phyloP scores from a whole-genome alignment of 2,888 invertebrate genomes.

The Abrostola triplasia region DNA sequence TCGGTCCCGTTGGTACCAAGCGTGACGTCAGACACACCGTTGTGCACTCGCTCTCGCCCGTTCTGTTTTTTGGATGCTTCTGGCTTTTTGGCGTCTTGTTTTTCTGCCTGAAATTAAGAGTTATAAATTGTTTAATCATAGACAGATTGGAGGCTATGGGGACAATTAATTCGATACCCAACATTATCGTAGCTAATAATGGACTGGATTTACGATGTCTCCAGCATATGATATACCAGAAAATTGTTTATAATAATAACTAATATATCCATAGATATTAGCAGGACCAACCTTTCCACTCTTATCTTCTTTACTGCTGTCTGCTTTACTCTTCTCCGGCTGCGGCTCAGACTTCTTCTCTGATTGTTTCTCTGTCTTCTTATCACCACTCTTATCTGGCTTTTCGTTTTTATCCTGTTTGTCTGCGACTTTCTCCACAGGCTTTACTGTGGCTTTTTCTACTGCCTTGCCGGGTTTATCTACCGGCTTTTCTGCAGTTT shows the following conservation, averaged over 20 bases:
- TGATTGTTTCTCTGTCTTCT: conserved; percentile 40
- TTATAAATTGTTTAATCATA: not conserved
- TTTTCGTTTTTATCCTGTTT: conserved; percentile 54
- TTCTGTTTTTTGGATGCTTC: conserved; percentile 67
- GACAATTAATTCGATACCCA: no score
- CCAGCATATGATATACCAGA: no score
- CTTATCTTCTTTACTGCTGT: conserved; percentile 44
- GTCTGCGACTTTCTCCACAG: conserved; percentile 55
- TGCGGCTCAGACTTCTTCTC: conserved; percentile 43
- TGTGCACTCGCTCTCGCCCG: conserved; percentile 63
- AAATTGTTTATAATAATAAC: no score
- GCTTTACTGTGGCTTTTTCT: conserved; percentile 57
- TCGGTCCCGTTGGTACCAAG: conserved; percentile 56
- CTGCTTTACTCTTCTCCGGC: conserved; percentile 39
- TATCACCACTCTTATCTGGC: conserved; percentile 45
- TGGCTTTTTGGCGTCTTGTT: conserved; percentile 56
- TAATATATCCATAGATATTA: no score
- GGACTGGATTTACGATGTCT: no score
- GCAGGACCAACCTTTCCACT: conserved; percentile 67
- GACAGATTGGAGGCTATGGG: no score
- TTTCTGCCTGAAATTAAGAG: conserved; percentile 66
- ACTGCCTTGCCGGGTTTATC: not conserved
- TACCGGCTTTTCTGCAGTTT: conserved; percentile 45
- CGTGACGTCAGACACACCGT: conserved; percentile 63
- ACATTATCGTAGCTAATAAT: no score